A percentile compares a stretch with the other conserved stretches of the same genome.
phyloP scores from a whole-genome alignment of 2,113 vertebrate genomes.

The Daphoenositta chrysoptera region DNA sequence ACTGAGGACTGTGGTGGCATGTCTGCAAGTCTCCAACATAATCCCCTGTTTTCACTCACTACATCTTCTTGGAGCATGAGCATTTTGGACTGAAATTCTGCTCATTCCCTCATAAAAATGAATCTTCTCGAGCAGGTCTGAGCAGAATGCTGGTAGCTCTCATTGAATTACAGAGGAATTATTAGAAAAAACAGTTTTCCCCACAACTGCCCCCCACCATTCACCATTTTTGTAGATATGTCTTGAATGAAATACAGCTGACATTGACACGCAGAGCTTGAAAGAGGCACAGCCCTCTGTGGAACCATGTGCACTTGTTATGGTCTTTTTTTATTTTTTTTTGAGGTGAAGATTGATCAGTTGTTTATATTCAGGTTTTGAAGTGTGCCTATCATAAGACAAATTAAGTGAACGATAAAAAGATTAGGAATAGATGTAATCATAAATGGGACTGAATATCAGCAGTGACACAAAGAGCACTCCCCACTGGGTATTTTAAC shows the following conservation, averaged over 20 bases:
- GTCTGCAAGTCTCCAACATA: not conserved
- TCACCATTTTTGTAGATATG: not conserved
- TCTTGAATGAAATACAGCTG: not conserved
- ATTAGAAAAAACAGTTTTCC: not conserved
- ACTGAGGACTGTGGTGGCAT: not conserved
- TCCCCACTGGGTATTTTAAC: not conserved
- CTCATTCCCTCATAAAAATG: not conserved
- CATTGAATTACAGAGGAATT: not conserved
- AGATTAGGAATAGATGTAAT: not conserved
- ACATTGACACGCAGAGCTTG: not conserved
- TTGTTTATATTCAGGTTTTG: not conserved
- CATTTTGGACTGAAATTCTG: not conserved
- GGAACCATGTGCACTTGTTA: not conserved
- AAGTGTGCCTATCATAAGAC: not conserved
- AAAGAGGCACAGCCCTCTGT: not conserved
- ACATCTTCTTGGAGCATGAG: not conserved
- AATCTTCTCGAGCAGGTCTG: not conserved
- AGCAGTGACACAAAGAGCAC: not conserved
- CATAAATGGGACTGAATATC: not conserved
- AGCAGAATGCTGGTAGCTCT: not conserved
- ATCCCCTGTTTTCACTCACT: slow-evolving; percentile 7
- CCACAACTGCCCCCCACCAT: not conserved
- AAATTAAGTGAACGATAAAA: not conserved
- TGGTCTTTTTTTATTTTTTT: not conserved
- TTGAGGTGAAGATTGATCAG: not conserved